These are phyloP conservation scores for Acrobasis suavella DNA, from an alignment of 2,888 invertebrate genomes.

Conservation along the genomic window DNA sequence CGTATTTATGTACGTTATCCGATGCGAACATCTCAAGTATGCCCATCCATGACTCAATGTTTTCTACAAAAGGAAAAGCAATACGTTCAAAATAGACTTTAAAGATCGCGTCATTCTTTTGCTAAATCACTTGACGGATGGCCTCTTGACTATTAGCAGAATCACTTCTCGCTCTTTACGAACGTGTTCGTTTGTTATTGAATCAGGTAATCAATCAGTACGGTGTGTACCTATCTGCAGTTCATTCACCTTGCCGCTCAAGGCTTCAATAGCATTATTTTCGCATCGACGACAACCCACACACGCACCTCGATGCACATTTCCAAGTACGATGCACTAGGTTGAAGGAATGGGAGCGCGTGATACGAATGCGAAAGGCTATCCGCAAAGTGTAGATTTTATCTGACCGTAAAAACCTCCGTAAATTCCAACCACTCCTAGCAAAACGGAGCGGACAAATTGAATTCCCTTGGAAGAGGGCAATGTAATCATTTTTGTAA, in stretches of 20 bases:
- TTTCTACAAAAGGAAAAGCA: constrained; percentile 47
- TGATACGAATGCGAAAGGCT: constrained; percentile 70
- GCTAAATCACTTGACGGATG: constrained; percentile 44
- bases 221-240: constrained; percentile 59
- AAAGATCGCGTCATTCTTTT: constrained; percentile 30
- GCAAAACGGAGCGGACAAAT: constrained; percentile 60
- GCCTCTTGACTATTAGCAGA: constrained; percentile 45
- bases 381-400: constrained; percentile 61
- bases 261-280: constrained; percentile 67
- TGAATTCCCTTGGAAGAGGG: constrained; percentile 59
- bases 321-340: constrained; percentile 75
- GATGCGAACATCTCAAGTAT: constrained; percentile 60
- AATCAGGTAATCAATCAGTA: constrained; percentile 63
- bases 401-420: constrained; percentile 59
- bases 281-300: constrained; percentile 63
- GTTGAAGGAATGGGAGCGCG: constrained; percentile 72
- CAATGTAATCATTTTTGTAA: constrained; percentile 52
- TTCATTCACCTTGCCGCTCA: constrained; percentile 70
- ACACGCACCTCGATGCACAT: constrained; percentile 68
- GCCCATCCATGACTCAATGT: constrained; percentile 52
- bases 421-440: constrained; percentile 58
- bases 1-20: constrained; percentile 59
- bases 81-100: constrained; percentile 28
- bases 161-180: constrained; percentile 47
- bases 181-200: constrained; percentile 43